Evolutionary conservation across 2,888 invertebrate genomes (phyloP).

Genomic region (Rhaphigaster nebulosa): DNA sequence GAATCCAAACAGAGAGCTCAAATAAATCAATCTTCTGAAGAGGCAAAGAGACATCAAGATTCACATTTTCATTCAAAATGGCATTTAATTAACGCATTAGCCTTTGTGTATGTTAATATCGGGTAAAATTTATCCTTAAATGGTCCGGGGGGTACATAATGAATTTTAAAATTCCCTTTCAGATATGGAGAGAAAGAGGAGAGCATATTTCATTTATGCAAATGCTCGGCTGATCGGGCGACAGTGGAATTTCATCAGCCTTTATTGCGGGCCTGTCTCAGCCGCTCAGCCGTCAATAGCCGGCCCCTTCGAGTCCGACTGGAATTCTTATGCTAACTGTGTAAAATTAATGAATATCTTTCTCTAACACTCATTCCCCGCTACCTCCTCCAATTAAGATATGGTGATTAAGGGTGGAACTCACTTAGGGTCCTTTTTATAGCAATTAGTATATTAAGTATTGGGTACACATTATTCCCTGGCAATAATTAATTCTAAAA

Average conservation of each 20-base stretch:
- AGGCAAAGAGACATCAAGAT: neutral
- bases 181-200: conserved; percentile 46
- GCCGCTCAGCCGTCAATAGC: conserved; percentile 31
- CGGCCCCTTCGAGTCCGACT: conserved; percentile 2
- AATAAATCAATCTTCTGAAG: neutral
- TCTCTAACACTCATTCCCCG: neutral
- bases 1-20: neutral
- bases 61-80: conserved; percentile 11
- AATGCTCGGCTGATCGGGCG: conserved; percentile 39
- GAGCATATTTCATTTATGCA: conserved; percentile 50
- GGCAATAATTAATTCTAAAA: neutral
- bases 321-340: conserved; percentile 47
- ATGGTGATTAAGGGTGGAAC: conserved; percentile 7
- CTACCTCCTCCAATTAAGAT: neutral
- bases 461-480: neutral
- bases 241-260: conserved; percentile 49
- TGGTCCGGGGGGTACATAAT: neutral
- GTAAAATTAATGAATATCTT: conserved; percentile 38
- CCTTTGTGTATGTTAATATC: conserved; percentile 34
- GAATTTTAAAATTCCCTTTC: conserved; percentile 48
- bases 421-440: neutral
- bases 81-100: conserved; percentile 42
- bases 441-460: conserved; percentile 38
- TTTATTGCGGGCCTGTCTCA: conserved; percentile 38
- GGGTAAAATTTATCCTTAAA: neutral